phyloP scores from a whole-genome alignment of 2,113 vertebrate genomes.

The Polyodon spathula region DNA sequence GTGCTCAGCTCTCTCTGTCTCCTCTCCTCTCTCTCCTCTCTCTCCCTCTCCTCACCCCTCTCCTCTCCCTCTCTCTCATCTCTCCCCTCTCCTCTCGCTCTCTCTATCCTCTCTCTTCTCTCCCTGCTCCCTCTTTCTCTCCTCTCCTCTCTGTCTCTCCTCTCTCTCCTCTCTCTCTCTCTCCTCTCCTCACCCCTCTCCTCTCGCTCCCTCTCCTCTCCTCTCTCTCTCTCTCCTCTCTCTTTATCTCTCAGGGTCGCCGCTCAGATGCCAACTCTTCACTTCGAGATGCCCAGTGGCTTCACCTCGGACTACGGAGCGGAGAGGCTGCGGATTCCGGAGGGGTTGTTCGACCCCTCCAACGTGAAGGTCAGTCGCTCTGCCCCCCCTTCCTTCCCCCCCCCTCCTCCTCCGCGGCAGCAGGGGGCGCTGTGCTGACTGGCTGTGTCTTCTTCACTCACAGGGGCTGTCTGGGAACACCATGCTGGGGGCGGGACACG shows the following conservation, averaged over 20 bases:
- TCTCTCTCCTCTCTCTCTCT: no score
- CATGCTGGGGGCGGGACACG: slow-evolving; percentile 63
- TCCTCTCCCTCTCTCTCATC: neutral
- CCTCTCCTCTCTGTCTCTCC: neutral
- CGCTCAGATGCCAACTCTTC: slow-evolving; percentile 67
- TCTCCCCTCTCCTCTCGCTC: no score
- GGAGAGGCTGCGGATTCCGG: slow-evolving; percentile 56
- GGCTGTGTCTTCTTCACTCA: neutral
- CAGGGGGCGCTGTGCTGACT: neutral
- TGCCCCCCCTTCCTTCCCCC: neutral
- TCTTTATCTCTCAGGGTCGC: slow-evolving; percentile 46
- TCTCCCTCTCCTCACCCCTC: no score
- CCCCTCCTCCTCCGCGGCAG: no score
- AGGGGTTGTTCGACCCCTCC: slow-evolving; percentile 65
- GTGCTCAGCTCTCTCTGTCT: no score
- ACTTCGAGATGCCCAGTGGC: slow-evolving; percentile 65
- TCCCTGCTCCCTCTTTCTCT: neutral
- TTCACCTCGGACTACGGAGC: slow-evolving; percentile 63
- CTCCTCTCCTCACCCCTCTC: no score
- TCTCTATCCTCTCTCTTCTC: no score
- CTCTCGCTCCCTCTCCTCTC: no score
- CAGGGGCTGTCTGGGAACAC: slow-evolving; percentile 65
- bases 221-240: neutral
- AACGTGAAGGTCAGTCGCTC: slow-evolving; percentile 53
- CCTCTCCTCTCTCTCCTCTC: no score